Conservation (phyloP, 2,797 vertebrate species). For the Gymnopithys bicolor region DNA sequence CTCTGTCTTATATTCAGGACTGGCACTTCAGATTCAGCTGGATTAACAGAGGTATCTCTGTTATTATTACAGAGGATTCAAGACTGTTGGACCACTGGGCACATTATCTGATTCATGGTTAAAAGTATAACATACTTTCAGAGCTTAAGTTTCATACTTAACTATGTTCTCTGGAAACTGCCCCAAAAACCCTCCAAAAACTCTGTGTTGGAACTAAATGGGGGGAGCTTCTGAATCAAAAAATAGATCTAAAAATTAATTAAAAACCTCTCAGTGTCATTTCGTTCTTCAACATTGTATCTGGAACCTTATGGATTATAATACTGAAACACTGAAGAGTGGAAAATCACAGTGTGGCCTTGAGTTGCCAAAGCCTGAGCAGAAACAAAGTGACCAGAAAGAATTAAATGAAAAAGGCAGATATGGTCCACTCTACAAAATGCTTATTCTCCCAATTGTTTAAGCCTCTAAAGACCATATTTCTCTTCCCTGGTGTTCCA, state of each 20-base stretch:
- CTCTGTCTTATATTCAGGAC: neutral
- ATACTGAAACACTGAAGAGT: neutral
- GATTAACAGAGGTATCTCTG: neutral
- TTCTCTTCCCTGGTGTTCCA: neutral
- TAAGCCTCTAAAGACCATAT: fast-evolving
- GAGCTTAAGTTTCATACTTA: neutral
- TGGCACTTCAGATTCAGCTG: neutral
- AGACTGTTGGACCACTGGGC: neutral
- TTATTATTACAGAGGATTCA: neutral
- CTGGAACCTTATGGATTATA: neutral
- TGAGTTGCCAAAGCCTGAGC: neutral
- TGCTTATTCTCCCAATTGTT: fast-evolving
- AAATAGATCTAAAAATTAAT: neutral
- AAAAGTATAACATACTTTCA: neutral
- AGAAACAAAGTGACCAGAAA: neutral
- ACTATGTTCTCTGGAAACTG: neutral
- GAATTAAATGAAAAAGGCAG: neutral
- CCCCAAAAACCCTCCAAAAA: neutral
- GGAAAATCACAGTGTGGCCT: neutral
- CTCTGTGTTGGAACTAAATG: neutral
- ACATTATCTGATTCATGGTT: neutral
- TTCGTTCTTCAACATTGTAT: neutral
- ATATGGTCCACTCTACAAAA: neutral
- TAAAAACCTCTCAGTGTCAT: neutral
- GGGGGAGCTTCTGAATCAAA: neutral